Percentiles rank a stretch among this genome's conserved stretches.
Evolutionary conservation across 2,113 vertebrate species (phyloP).

Genomic region (Pleuronectes platessa): DNA sequence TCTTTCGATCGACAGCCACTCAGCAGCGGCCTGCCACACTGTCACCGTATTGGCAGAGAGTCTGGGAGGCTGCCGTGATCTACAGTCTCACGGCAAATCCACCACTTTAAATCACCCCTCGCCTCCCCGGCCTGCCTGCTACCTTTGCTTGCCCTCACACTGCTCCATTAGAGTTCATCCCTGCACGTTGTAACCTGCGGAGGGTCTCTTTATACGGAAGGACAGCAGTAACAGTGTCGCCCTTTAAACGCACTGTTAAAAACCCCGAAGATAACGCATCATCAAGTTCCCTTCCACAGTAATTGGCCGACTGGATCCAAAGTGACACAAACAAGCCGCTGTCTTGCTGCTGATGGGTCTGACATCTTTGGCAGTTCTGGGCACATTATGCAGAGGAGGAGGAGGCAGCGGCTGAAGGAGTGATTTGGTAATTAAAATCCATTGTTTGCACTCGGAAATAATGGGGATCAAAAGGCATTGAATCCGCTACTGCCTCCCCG

Average conservation of each 20-base stretch:
- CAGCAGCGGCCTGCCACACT: constrained; percentile 53
- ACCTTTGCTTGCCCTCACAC: constrained; percentile 22
- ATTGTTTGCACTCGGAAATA: constrained; percentile 71
- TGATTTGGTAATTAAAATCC: constrained; percentile 72
- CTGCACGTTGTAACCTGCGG: constrained; percentile 23
- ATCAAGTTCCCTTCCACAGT: constrained; percentile 44
- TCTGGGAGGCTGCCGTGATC: constrained; percentile 66
- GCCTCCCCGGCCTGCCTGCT: constrained; percentile 7
- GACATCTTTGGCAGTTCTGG: constrained; percentile 41
- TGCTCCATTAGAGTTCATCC: constrained; percentile 22
- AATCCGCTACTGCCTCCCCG: constrained; percentile 53
- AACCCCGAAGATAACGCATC: constrained; percentile 11
- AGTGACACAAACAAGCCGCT: constrained; percentile 57
- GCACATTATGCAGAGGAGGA: constrained; percentile 46
- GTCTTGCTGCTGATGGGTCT: constrained; percentile 51
- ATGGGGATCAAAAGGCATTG: constrained; percentile 71
- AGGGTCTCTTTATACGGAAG: constrained; percentile 27
- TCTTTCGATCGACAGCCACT: constrained; percentile 72
- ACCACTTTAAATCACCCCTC: constrained; percentile 73
- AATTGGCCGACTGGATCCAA: constrained; percentile 55
- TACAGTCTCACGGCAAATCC: constrained; percentile 72
- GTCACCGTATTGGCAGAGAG: constrained; percentile 54
- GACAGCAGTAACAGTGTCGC: constrained; percentile 6
- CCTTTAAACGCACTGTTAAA: constrained; percentile 26
- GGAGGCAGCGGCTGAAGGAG: constrained; percentile 44